Conservation (phyloP, 2,113 vertebrate genomes). For the Amia ocellicauda region DNA sequence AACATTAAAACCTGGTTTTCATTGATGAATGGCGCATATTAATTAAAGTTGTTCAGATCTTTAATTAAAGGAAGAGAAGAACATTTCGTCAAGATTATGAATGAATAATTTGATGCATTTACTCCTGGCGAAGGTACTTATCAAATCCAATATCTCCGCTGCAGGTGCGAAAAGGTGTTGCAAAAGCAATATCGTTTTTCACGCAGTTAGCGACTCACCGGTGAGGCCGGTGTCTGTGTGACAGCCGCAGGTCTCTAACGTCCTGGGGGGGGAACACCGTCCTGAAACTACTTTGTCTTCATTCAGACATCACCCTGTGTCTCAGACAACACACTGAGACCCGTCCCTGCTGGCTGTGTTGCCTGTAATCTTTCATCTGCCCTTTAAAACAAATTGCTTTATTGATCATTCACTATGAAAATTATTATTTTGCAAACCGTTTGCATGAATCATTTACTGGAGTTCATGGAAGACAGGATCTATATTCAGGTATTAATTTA, state of each 20-base stretch:
- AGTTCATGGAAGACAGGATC: background rate
- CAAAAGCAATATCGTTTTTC: background rate
- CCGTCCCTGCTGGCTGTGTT: background rate
- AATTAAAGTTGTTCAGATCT: constrained; percentile 25
- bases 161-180: background rate
- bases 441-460: background rate
- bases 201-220: no score
- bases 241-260: background rate
- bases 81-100: constrained; percentile 21
- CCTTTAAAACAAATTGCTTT: constrained; percentile 1
- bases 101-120: no score
- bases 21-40: constrained; percentile 29
- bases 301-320: background rate
- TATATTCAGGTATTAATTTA: no score
- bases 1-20: constrained; percentile 17
- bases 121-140: no score
- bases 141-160: no score
- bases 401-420: constrained; percentile 5
- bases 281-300: no score
- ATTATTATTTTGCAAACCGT: background rate
- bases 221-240: background rate
- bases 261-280: background rate
- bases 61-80: constrained; percentile 24
- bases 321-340: background rate
- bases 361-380: background rate